Conservation (phyloP, 1,140 invertebrate species). For the Drosophila erecta region DNA sequence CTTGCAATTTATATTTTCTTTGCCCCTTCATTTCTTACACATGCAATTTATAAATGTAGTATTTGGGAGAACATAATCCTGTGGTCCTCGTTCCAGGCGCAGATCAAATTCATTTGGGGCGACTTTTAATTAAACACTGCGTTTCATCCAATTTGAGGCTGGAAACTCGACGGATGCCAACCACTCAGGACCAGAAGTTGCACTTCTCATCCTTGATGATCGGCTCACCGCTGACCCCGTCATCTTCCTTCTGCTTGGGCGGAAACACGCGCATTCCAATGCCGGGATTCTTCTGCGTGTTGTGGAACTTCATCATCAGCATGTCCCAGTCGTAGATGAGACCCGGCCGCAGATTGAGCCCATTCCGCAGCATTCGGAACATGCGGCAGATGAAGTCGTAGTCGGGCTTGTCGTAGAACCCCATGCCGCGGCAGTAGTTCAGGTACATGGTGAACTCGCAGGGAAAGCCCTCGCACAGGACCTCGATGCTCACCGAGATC, state of each 20-base stretch:
- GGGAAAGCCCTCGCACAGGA: conserved; percentile 96
- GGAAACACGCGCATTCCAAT: not conserved
- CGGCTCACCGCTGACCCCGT: conserved; percentile 40
- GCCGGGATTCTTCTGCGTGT: conserved; percentile 46
- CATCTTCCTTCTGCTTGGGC: conserved; percentile 10
- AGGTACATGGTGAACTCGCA: conserved; percentile 99
- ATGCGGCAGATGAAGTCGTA: conserved; percentile 97
- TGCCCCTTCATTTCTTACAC: no score
- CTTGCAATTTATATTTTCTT: no score
- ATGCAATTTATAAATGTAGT: no score
- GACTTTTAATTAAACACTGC: not conserved
- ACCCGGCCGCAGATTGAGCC: conserved; percentile 94
- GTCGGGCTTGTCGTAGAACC: conserved; percentile 97
- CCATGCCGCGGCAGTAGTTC: conserved; percentile 96
- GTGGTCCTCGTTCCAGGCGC: no score
- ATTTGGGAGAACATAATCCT: no score
- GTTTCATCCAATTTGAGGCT: not conserved
- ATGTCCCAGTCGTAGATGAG: conserved; percentile 99
- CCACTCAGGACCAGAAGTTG: not conserved
- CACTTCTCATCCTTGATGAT: conserved; percentile 43
- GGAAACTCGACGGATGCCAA: no score
- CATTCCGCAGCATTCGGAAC: conserved; percentile 93
- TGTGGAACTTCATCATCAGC: conserved; percentile 94
- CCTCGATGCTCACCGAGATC: conserved; percentile 96
- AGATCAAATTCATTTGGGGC: not conserved